A percentile compares a stretch with the other conserved stretches of the same genome.
Evolutionary conservation across 2,888 invertebrate genomes (phyloP).

Genomic region (Ceramica pisi): DNA sequence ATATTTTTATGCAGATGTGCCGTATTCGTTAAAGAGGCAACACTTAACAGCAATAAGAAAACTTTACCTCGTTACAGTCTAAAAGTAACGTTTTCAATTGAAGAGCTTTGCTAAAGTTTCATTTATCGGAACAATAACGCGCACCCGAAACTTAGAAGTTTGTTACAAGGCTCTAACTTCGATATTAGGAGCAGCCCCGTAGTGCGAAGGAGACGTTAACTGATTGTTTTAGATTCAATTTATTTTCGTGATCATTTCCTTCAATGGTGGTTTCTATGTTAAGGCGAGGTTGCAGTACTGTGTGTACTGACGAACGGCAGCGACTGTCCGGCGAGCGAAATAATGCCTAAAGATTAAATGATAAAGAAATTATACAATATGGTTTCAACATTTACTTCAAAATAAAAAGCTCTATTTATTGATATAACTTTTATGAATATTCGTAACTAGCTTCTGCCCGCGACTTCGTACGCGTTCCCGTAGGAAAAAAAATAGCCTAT

Average conservation of each 20-base stretch:
- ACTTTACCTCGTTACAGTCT: constrained; percentile 29
- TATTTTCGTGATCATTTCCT: constrained; percentile 30
- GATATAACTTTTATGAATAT: too few species aligned
- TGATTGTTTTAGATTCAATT: constrained; percentile 48
- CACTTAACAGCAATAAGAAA: constrained; percentile 34
- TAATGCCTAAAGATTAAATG: too few species aligned
- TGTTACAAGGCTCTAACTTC: constrained; percentile 49
- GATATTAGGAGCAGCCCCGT: constrained; percentile 47
- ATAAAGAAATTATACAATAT: too few species aligned
- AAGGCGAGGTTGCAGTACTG: too few species aligned
- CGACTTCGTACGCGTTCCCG: too few species aligned
- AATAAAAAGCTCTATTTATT: too few species aligned
- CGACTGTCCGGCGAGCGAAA: too few species aligned
- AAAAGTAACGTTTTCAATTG: constrained; percentile 42
- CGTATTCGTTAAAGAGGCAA: neutral
- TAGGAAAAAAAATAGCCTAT: too few species aligned
- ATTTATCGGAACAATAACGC: constrained; percentile 55
- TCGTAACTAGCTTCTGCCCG: too few species aligned
- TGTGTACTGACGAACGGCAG: too few species aligned
- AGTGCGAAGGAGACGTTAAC: constrained; percentile 33
- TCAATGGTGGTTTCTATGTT: neutral
- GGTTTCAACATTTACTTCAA: too few species aligned
- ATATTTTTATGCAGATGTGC: neutral
- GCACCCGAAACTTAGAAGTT: constrained; percentile 54
- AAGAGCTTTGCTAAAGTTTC: constrained; percentile 55